phyloP scores from a whole-genome alignment of 2,888 invertebrate species.

The Eumacrocentrus americanus region DNA sequence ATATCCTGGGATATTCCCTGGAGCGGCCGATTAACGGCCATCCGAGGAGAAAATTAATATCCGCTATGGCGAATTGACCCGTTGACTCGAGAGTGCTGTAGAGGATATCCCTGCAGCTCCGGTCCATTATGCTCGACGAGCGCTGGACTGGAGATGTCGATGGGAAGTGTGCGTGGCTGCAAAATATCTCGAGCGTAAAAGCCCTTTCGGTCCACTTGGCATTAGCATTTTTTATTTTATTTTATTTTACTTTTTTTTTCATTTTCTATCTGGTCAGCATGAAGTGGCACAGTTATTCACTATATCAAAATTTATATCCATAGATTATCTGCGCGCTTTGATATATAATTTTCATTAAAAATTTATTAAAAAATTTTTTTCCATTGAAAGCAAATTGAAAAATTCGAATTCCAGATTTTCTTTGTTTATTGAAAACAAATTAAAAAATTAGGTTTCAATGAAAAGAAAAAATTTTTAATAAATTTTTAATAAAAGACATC shows the following conservation, averaged over 20 bases:
- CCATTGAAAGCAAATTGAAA: too few species aligned
- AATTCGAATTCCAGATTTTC: too few species aligned
- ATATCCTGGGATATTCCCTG: conserved; percentile 29
- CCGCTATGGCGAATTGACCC: conserved; percentile 36
- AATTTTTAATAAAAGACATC: neutral
- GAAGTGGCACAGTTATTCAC: too few species aligned
- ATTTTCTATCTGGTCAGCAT: neutral
- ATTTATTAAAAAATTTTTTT: too few species aligned
- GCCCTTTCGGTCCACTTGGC: conserved; percentile 19
- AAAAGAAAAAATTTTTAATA: neutral
- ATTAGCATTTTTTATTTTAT: conserved; percentile 23
- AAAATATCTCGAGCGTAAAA: conserved; percentile 15
- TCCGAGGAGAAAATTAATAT: conserved; percentile 40
- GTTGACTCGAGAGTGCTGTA: conserved; percentile 13
- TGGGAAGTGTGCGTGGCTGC: conserved; percentile 4
- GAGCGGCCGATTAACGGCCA: conserved; percentile 37
- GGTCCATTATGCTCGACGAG: conserved; percentile 12
- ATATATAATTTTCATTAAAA: too few species aligned
- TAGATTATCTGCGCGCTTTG: too few species aligned
- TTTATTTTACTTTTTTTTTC: conserved; percentile 9
- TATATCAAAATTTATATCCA: neutral
- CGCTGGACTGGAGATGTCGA: conserved; percentile 18
- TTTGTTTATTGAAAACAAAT: too few species aligned
- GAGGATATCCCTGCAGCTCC: neutral
- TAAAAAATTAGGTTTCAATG: neutral